Evolutionary conservation across 1,140 invertebrate species (phyloP).

Genomic region (Babylonia areolata): DNA sequence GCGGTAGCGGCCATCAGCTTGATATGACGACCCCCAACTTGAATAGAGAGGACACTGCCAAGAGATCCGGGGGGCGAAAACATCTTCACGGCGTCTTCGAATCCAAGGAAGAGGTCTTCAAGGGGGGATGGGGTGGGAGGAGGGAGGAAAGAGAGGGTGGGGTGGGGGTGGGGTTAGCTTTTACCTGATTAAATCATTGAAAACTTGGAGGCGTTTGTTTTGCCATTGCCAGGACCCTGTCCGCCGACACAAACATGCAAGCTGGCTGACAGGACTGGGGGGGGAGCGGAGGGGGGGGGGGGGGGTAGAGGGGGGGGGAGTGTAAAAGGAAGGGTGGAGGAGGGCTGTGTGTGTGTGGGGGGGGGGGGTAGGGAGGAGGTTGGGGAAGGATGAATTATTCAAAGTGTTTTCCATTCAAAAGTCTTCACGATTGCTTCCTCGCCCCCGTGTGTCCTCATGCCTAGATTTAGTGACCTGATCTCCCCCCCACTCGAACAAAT

Average conservation of each 20-base stretch:
- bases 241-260: background rate
- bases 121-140: background rate
- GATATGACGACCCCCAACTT: conserved; percentile 14
- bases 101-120: too few relatives aligned
- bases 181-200: conserved; percentile 33
- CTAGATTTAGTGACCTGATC: conserved; percentile 9
- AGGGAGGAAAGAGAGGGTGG: background rate
- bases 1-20: background rate
- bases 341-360: too few relatives aligned
- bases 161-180: background rate
- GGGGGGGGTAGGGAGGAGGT: too few relatives aligned
- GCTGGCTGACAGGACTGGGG: background rate
- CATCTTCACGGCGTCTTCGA: background rate
- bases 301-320: too few relatives aligned
- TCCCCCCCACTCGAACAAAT: background rate
- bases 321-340: too few relatives aligned
- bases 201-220: conserved; percentile 26
- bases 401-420: conserved; percentile 26
- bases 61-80: background rate
- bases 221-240: conserved; percentile 1
- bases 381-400: conserved; percentile 6
- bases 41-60: conserved; percentile 14
- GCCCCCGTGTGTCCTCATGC: background rate
- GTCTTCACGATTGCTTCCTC: conserved; percentile 1
- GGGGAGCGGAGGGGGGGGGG: background rate